Conservation (phyloP, 2,888 invertebrate genomes). For the Crioceris asparagi region DNA sequence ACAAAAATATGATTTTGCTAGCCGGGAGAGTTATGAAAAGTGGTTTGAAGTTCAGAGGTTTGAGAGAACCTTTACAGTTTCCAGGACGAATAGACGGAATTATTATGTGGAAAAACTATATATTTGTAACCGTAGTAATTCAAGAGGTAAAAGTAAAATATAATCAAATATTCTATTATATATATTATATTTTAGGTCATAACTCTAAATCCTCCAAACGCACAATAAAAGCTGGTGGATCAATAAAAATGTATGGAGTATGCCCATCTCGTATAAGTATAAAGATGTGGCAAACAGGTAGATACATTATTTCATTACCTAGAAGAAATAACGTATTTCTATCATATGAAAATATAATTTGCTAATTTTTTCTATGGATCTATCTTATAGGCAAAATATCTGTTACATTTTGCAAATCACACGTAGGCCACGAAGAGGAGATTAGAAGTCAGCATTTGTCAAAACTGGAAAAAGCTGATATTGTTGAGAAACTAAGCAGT, state of each 20-base stretch:
- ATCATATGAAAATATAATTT: neutral
- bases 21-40: too few relatives aligned
- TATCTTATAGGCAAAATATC: slow-evolving; percentile 13
- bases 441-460: too few relatives aligned
- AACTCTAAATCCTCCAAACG: too few relatives aligned
- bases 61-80: neutral
- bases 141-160: neutral
- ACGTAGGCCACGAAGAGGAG: slow-evolving; percentile 11
- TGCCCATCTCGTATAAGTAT: neutral
- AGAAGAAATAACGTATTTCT: neutral
- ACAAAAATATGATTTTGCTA: too few relatives aligned
- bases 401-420: slow-evolving; percentile 10
- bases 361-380: too few relatives aligned
- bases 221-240: neutral
- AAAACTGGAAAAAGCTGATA: slow-evolving; percentile 10
- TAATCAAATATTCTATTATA: neutral
- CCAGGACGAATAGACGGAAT: too few relatives aligned
- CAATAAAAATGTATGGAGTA: slow-evolving; percentile 1
- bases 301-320: neutral
- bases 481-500: slow-evolving; percentile 19
- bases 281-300: neutral
- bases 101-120: neutral
- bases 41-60: neutral
- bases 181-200: neutral
- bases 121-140: neutral